Conservation (phyloP, 2,797 vertebrate species). For the Myiotriccus ornatus region DNA sequence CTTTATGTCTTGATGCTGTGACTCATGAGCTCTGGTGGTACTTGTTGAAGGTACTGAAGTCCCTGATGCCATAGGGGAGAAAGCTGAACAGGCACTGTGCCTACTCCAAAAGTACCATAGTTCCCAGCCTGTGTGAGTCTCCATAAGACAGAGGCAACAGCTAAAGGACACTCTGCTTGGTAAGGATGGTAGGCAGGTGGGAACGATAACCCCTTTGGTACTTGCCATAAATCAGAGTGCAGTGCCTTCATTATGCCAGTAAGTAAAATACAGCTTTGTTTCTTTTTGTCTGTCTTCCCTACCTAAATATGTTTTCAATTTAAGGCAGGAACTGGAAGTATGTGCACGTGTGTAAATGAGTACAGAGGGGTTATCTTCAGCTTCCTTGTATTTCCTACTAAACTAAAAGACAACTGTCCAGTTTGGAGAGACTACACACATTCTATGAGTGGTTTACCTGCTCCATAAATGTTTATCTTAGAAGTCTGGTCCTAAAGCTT, state of each 20-base stretch:
- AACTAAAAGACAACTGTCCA: neutral
- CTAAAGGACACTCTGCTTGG: neutral
- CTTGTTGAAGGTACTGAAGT: neutral
- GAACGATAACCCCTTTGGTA: neutral
- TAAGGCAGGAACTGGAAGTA: neutral
- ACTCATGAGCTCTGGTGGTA: neutral
- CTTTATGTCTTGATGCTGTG: neutral
- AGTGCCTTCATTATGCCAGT: neutral
- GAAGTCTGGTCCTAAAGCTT: neutral
- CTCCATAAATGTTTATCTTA: neutral
- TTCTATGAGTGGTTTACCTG: neutral
- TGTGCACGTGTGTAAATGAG: neutral
- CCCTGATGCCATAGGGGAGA: rapidly evolving
- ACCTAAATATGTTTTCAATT: neutral
- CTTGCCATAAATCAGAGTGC: neutral
- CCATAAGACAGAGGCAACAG: neutral
- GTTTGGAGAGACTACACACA: neutral
- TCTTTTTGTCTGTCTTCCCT: neutral
- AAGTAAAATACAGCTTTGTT: neutral
- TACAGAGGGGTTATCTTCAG: neutral
- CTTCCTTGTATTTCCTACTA: neutral
- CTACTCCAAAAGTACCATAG: neutral
- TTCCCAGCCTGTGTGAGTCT: neutral
- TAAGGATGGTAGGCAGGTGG: neutral
- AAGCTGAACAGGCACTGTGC: neutral